These are phyloP conservation scores for Chelmon rostratus DNA, from an alignment of 2,797 vertebrate genomes.

Conservation along the genomic window DNA sequence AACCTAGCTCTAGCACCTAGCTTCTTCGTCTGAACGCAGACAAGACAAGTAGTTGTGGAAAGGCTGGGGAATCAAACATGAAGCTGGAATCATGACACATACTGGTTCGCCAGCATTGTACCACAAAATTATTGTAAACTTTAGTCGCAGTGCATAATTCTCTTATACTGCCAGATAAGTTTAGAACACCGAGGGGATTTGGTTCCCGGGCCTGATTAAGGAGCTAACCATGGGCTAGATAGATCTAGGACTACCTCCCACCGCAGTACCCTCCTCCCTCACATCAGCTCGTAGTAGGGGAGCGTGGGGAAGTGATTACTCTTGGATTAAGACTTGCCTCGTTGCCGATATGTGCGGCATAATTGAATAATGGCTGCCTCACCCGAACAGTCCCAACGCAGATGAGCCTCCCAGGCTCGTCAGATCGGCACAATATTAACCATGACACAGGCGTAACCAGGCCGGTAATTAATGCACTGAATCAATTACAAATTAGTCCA, in stretches of 20 bases:
- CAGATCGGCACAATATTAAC: constrained; percentile 87
- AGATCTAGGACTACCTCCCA: constrained; percentile 49
- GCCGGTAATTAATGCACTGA: constrained; percentile 87
- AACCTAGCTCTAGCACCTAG: not conserved
- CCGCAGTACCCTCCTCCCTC: constrained; percentile 27
- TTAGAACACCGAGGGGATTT: constrained; percentile 39
- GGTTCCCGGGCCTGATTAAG: constrained; percentile 64
- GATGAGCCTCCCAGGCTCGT: constrained; percentile 77
- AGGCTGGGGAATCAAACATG: not conserved
- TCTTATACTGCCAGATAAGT: constrained; percentile 26
- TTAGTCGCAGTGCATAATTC: constrained; percentile 18
- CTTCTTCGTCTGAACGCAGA: not conserved
- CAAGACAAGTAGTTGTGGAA: not conserved
- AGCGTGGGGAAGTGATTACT: constrained; percentile 80
- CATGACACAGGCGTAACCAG: constrained; percentile 87
- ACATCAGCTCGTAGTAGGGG: constrained; percentile 56
- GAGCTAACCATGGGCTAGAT: constrained; percentile 64
- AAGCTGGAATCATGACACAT: constrained; percentile 1
- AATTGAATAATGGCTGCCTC: constrained; percentile 88
- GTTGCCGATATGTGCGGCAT: constrained; percentile 70
- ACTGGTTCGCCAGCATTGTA: not conserved
- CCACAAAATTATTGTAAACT: constrained; percentile 22
- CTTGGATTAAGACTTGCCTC: constrained; percentile 81
- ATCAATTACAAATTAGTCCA: constrained; percentile 90
- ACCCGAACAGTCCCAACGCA: constrained; percentile 83